These are phyloP conservation scores for Grus americana DNA, from an alignment of 2,113 vertebrate genomes.

Conservation along the genomic window DNA sequence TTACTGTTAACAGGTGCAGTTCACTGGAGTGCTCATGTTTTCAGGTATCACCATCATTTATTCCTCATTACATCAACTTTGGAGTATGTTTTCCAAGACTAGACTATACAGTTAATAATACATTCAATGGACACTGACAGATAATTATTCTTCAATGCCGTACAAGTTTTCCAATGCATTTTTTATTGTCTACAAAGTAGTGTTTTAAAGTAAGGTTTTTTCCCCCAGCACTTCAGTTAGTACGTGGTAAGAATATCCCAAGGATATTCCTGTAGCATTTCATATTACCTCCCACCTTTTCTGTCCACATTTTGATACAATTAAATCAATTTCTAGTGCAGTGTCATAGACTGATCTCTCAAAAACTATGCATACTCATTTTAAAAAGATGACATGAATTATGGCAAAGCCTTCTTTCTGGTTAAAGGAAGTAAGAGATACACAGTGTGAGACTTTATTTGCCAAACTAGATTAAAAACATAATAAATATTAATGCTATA, in stretches of 20 bases:
- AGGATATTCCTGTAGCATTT: not conserved
- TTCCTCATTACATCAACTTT: not conserved
- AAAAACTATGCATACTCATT: not conserved
- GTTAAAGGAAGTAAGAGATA: not conserved
- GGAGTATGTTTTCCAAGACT: not conserved
- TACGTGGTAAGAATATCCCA: not conserved
- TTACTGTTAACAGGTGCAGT: not conserved
- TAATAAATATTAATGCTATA: not conserved
- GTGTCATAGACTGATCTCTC: not conserved
- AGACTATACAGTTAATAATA: not conserved
- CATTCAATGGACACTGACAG: not conserved
- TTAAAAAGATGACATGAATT: not conserved
- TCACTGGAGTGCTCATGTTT: not conserved
- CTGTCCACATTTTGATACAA: not conserved
- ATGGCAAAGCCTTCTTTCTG: not conserved
- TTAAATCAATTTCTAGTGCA: not conserved
- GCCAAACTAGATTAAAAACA: not conserved
- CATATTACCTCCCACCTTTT: slow-evolving; percentile 2
- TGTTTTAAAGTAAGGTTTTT: not conserved
- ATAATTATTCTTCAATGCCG: not conserved
- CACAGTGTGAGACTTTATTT: not conserved
- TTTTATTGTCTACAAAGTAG: not conserved
- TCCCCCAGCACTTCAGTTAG: not conserved
- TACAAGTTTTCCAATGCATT: not conserved
- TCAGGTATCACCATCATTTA: not conserved